Base-by-base conservation (phyloP, 2,797 vertebrate species). In the Thripadectes ignobilis region DNA sequence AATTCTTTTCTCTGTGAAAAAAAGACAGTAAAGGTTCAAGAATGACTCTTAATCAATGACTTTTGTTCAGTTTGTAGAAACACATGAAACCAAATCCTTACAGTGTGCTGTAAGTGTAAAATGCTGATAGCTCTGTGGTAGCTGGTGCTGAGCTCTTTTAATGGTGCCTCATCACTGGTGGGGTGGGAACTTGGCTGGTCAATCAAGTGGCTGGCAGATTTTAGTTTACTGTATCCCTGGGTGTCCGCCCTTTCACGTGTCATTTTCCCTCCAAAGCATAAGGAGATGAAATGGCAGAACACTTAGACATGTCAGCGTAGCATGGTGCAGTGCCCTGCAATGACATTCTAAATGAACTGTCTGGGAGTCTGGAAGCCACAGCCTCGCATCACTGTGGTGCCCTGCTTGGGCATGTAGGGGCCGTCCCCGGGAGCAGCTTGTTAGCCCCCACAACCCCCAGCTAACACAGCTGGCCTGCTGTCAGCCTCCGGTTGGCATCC, bases 361-460 rank as follows among this genome's bases (percentile, higher is more conserved):
- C 14, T 1, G 19, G 6, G 9, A 62, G 52, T 23, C 15, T 66
- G 57, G n/a, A 67, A 58, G 19, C 10, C 1, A 4, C 12, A 84
- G 34, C 8, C 8, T 74, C 1, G 1, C 1, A 4, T 26, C 38
- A 17, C 3, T 29, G 52, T 0, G 1, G 26, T 61, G 41, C 12
- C 10, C 16, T 79, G 46, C 24, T 34, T 27, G 61, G 59, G 38
- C 6, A 16, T 4, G 5, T 18, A 32, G 5, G 76, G 9, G 27
- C 19, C 23, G 19, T 5, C 10, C 10, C 32, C 30, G 15, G 13
- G 14, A 87, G 51, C 11, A 81, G 30, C 12, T 69, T 0, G 0
- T 58, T 62, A 84, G 21, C 7, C 23, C 29, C 36, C 6, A 4
- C 4, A 52, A 45, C 22, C 23, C 29, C 9, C 41, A n/a, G 46